A percentile compares a stretch with the other conserved stretches of the same genome.
Conservation (phyloP, 2,888 invertebrate genomes). For the Spatulosminthurus flaviceps region DNA sequence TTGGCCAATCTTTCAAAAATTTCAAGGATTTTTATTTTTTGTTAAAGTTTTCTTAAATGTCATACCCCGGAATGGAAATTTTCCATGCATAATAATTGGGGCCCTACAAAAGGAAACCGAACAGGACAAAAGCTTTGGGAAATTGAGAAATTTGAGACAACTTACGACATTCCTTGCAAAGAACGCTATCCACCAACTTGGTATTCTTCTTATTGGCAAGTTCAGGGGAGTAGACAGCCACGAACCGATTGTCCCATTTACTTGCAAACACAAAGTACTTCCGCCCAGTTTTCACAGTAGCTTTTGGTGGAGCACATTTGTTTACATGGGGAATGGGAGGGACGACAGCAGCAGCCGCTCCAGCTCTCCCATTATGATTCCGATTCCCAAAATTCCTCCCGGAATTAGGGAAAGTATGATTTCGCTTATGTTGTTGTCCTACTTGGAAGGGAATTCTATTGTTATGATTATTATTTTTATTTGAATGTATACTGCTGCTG, state of each 20-base stretch:
- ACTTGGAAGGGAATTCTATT: constrained; percentile 41
- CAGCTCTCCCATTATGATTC: constrained; percentile 4
- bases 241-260: constrained; percentile 62
- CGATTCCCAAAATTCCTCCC: constrained; percentile 12
- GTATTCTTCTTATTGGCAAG: constrained; percentile 63
- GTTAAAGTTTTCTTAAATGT: no score
- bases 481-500: constrained; percentile 35
- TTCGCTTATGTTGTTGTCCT: constrained; percentile 44
- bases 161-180: constrained; percentile 64
- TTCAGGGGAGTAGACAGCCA: constrained; percentile 63
- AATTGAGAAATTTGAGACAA: no score
- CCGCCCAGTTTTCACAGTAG: constrained; percentile 63
- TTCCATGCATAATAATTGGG: no score
- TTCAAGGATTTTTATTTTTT: no score
- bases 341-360: background rate
- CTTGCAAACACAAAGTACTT: constrained; percentile 64
- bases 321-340: background rate
- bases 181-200: constrained; percentile 61
- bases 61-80: no score
- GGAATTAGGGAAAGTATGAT: constrained; percentile 12
- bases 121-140: no score
- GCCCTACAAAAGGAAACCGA: no score
- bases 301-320: constrained; percentile 62
- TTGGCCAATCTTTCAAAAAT: no score
- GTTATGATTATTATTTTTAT: constrained; percentile 22